Evolutionary conservation across 1,140 invertebrate genomes (phyloP).

Genomic region (Harpegnathos saltator): DNA sequence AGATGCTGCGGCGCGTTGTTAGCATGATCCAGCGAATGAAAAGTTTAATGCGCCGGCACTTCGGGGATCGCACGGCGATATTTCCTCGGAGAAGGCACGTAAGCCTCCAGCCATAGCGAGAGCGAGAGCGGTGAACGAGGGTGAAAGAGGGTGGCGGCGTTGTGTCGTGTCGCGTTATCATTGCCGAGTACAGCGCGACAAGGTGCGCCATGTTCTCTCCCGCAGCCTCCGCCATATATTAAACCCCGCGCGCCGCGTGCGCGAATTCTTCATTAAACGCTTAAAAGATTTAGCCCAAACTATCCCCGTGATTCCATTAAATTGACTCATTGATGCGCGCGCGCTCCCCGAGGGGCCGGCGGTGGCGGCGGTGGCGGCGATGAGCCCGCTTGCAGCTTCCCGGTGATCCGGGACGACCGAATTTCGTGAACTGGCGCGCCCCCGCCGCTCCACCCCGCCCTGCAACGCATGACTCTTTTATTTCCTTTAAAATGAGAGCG

Average conservation of each 20-base stretch:
- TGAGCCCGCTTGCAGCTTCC: neutral
- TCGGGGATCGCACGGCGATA: conserved; percentile 55
- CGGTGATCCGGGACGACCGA: neutral
- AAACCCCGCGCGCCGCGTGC: conserved; percentile 32
- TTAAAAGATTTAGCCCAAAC: conserved; percentile 44
- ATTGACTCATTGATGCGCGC: conserved; percentile 37
- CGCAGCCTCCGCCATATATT: neutral
- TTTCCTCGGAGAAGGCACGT: conserved; percentile 66
- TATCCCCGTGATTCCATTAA: conserved; percentile 35
- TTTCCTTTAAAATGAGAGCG: conserved; percentile 3
- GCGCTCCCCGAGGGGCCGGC: neutral
- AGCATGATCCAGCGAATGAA: conserved; percentile 59
- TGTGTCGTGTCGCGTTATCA: conserved; percentile 67
- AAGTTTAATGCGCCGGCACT: conserved; percentile 66
- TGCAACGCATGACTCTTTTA: neutral
- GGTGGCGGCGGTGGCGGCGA: neutral
- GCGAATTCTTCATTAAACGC: conserved; percentile 55
- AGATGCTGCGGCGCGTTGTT: neutral
- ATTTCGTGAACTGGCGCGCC: neutral
- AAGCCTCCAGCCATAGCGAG: too few species aligned
- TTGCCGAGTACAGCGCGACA: conserved; percentile 46
- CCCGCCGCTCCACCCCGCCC: neutral
- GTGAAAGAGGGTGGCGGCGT: neutral
- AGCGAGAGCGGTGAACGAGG: too few species aligned
- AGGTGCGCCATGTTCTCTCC: conserved; percentile 39